phyloP scores from a whole-genome alignment of 2,113 vertebrate species.

The Gorsachius goisagi region DNA sequence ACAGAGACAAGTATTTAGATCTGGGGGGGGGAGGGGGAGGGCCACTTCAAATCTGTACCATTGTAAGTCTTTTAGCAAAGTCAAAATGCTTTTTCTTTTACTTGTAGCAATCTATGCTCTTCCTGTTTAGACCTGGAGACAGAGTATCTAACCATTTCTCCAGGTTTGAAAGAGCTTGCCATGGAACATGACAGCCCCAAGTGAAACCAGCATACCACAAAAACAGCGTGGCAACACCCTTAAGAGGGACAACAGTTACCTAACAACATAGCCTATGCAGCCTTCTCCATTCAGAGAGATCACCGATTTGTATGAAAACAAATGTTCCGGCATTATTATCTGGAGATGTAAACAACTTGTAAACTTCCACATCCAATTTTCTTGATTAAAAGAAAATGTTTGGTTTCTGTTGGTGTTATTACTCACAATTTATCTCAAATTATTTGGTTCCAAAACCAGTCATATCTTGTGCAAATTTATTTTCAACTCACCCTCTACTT shows the following conservation, averaged over 20 bases:
- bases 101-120: background rate
- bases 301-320: accelerated
- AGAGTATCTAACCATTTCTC: background rate
- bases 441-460: background rate
- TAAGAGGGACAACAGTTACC: background rate
- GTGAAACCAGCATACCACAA: background rate
- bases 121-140: background rate
- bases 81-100: background rate
- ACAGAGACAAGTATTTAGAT: background rate
- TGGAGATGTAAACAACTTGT: background rate
- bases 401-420: background rate
- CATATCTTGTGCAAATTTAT: background rate
- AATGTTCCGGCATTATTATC: background rate
- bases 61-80: background rate
- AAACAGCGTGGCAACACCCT: background rate
- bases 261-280: background rate
- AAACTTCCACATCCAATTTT: background rate
- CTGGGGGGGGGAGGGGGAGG: too few species aligned
- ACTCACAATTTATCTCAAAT: background rate
- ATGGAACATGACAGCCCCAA: background rate
- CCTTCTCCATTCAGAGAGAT: background rate
- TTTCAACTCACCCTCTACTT: background rate
- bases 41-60: background rate
- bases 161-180: background rate
- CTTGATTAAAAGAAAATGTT: background rate